phyloP scores from a whole-genome alignment of 2,888 invertebrate genomes.

The Odontomyia ornata region DNA sequence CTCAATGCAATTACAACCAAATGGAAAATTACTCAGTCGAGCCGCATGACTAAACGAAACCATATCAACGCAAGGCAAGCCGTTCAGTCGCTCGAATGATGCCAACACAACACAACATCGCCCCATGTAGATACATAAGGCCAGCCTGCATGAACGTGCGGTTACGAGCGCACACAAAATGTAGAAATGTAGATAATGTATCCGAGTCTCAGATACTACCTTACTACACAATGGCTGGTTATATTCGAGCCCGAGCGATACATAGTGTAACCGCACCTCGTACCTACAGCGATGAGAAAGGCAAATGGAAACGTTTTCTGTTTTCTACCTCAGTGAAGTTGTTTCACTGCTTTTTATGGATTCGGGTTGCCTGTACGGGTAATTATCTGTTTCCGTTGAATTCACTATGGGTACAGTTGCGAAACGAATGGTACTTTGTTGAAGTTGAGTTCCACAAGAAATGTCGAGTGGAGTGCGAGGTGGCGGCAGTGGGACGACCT shows the following conservation, averaged over 20 bases:
- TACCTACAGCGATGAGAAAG: background rate
- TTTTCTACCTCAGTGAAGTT: background rate
- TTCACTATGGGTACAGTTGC: too few species aligned
- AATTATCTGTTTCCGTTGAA: too few species aligned
- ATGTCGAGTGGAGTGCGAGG: too few species aligned
- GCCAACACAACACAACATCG: conserved; percentile 1
- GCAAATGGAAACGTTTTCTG: background rate
- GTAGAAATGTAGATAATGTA: background rate
- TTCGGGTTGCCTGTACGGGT: too few species aligned
- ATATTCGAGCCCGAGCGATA: background rate
- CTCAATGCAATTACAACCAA: background rate
- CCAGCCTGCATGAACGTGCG: background rate
- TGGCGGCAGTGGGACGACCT: too few species aligned
- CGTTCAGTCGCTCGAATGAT: background rate
- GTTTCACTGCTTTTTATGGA: too few species aligned
- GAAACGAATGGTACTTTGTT: too few species aligned
- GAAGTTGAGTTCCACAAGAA: too few species aligned
- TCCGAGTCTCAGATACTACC: background rate
- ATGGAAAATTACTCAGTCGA: conserved; percentile 29
- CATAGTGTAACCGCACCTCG: conserved; percentile 22
- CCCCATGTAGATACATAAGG: conserved; percentile 5
- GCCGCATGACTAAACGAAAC: conserved; percentile 23
- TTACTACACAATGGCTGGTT: background rate
- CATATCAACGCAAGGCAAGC: conserved; percentile 1
- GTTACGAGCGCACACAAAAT: too few species aligned